Conservation (phyloP, 2,797 vertebrate species). For the Anableps anableps region DNA sequence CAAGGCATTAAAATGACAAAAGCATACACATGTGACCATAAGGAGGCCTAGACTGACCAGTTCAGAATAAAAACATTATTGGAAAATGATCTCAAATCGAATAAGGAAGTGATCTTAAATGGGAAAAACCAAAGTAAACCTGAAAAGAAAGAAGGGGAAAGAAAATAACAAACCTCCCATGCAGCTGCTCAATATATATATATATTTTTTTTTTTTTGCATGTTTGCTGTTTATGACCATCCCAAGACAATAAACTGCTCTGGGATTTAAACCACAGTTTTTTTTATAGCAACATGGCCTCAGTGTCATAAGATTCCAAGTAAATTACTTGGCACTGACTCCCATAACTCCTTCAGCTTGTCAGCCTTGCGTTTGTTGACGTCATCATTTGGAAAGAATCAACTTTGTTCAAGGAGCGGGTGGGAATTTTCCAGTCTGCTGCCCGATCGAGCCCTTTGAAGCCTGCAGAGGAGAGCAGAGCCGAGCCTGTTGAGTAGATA, state of each 20-base stretch:
- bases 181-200: neutral
- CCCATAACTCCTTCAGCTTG: neutral
- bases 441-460: constrained; percentile 41
- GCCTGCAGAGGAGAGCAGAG: constrained; percentile 31
- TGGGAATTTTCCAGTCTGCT: constrained; percentile 45
- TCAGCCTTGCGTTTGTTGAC: neutral
- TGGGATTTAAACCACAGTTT: neutral
- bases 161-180: neutral
- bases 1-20: neutral
- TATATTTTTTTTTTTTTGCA: neutral
- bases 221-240: neutral
- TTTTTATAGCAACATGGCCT: neutral
- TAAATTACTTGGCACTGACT: neutral
- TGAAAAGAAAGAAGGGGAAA: neutral
- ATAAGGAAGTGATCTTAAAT: neutral
- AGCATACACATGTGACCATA: neutral
- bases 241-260: neutral
- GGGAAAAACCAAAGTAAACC: neutral
- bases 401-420: neutral
- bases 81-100: neutral
- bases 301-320: neutral
- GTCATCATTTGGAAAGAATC: neutral
- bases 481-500: constrained; percentile 5
- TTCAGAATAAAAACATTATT: neutral
- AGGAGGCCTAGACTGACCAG: neutral